These are phyloP conservation scores for Panagrolaimus sp. DNA, from an alignment of 1,140 invertebrate species.

Conservation along the genomic window DNA sequence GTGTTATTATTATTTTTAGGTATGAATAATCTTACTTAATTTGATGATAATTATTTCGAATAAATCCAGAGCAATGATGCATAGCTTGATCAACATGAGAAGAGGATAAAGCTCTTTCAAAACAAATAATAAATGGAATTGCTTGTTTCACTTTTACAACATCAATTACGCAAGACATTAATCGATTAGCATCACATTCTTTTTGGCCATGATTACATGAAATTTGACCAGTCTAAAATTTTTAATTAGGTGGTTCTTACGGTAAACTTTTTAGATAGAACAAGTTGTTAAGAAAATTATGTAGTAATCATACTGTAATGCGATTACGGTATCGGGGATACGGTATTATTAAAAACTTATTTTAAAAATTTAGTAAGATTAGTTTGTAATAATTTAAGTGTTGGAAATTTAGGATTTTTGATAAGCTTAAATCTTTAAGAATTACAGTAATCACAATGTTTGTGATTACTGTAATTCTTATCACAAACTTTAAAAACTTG, in stretches of 20 bases:
- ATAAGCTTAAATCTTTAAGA: background rate
- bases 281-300: conserved; percentile 18
- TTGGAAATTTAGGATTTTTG: background rate
- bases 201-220: conserved; percentile 58
- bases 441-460: conserved; percentile 1
- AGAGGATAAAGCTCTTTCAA: conserved; percentile 42
- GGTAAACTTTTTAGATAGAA: conserved; percentile 20
- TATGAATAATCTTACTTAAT: conserved; percentile 53
- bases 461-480: background rate
- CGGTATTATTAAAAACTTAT: no score
- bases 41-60: conserved; percentile 48
- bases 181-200: conserved; percentile 57
- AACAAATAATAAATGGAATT: conserved; percentile 57
- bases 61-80: conserved; percentile 52
- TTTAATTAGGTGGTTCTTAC: conserved; percentile 4
- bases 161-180: conserved; percentile 56
- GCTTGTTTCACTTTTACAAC: conserved; percentile 40
- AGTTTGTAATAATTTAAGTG: no score
- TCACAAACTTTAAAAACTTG: no score
- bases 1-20: no score
- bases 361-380: no score
- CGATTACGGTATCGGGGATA: no score
- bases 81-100: conserved; percentile 46
- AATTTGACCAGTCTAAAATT: conserved; percentile 53
- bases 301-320: conserved; percentile 18